Conservation (phyloP, 2,113 vertebrate species). For the Chaetops frenatus region DNA sequence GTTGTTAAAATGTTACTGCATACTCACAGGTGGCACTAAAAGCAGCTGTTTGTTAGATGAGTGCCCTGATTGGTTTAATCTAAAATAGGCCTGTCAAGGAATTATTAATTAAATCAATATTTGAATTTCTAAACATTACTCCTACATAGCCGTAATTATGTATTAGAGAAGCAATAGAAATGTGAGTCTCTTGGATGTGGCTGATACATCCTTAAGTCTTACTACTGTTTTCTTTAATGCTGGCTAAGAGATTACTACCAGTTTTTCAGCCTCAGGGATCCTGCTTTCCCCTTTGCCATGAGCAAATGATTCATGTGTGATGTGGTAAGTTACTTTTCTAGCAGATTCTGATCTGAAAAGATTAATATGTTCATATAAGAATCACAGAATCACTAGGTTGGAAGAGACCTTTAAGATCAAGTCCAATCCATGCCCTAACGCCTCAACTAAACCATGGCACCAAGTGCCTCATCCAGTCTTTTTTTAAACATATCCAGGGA, state of each 20-base stretch:
- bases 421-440: too few species aligned
- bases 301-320: not conserved
- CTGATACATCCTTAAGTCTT: not conserved
- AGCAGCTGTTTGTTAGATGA: not conserved
- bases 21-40: not conserved
- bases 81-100: constrained; percentile 15
- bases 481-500: too few species aligned
- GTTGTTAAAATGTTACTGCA: not conserved
- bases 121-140: constrained; percentile 28
- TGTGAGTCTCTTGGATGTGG: constrained; percentile 5
- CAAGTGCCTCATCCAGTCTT: too few species aligned
- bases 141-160: constrained; percentile 38
- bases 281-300: not conserved
- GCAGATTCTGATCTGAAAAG: not conserved
- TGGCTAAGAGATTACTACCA: constrained; percentile 5
- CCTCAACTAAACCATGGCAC: too few species aligned
- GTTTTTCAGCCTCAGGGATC: constrained; percentile 45
- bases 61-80: not conserved
- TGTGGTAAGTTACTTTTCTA: not conserved
- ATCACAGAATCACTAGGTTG: too few species aligned
- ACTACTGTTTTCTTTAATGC: not conserved
- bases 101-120: constrained; percentile 22
- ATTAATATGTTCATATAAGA: not conserved
- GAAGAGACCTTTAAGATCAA: too few species aligned
- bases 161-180: constrained; percentile 52